Base-by-base conservation (phyloP, 2,113 vertebrate genomes). In the Ciconia stormi region DNA sequence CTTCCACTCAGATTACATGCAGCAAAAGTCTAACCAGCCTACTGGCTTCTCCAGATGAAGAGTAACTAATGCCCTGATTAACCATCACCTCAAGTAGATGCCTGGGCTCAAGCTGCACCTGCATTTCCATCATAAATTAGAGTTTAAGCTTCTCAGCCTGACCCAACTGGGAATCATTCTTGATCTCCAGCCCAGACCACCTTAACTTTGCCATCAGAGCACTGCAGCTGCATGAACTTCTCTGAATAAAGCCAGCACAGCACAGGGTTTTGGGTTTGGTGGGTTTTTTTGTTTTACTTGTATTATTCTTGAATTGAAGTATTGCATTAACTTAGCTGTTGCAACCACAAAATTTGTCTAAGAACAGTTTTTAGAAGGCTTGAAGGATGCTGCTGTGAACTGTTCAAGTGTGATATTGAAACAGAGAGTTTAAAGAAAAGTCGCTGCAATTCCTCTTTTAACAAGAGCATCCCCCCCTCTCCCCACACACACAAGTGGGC, bases 331-430 rank as follows among this genome's bases (percentile, higher is more conserved):
- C 89, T 92, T 82, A 34, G 42, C 69, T 49, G 36, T 69, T 87
- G 69, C 80, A 92, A 63, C 42, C 74, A 58, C 36, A 89, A 34
- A 80, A 92, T 90, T 93, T 94, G 77, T 93, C 80, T 62, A 95
- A 91, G 79, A 96, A 86, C 19, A 87, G 78, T 61, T 97, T 97
- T 90, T 77, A 96, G 93, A 90, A 66, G 50, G 50, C 46, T 91
- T 95, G 94, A 96, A 91, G 84, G 87, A 94, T 91, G 91, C 93
- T 82, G 83, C 91, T 95, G 94, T 95, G 95, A 97, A 97, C 84
- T 80, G 87, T 50, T 97, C 91, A 91, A 97, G 91, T 94, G 94
- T 84, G 94, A 92, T 96, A 96, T 65, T 82, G 89, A 92, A 97
- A 91, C 70, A 89, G 44, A 38, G 55, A 93, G 55, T 96, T 95